Evolutionary conservation across 2,888 invertebrate genomes (phyloP), one percentile per base, ranked within the genome.

Genomic region (Scaptomyza polygonia): DNA sequence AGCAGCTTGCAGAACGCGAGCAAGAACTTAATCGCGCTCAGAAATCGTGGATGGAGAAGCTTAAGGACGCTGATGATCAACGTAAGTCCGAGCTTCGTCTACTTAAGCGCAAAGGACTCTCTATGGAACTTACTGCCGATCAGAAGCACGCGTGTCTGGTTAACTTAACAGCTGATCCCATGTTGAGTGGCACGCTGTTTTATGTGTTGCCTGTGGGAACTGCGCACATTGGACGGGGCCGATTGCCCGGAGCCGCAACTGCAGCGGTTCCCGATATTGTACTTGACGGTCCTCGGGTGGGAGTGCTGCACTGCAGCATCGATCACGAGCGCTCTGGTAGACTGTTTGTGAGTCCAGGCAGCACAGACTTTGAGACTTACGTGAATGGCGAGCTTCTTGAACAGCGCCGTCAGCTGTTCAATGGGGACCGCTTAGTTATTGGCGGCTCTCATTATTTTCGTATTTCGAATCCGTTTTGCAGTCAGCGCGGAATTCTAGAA

Each of bases 101-200:
- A 64, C 90, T 94, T 1, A 93, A 93, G 76, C 93, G 93, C 40
- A 92, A 92, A 54, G 94, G 94, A 6, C 92, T 94, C 36, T 93
- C 94, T 0, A 88, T 94, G 55, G 93, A 93, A 66, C 78, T 93
- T 44, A 91, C 90, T 9, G 86, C 86, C 11, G 91, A 91, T 39
- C 89, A 91, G 48, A 91, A 91, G 55, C 92, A 93, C 67, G 93
- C 94, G 1, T 94, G 93, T 85, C 90, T 95, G 39, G 93, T 95
- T 18, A 94, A 94, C 91, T 92, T 95, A 43, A 93, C 94, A 32
- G 94, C 94, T 16, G 95, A 95, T 91, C 94, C 95, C 3, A 94
- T 94, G 88, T 88, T 95, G 55, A 94, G 94, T 0, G 94, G 94
- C 73, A 91, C 90, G 0, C 77, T 91, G 6, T 90, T 92, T 36